Percentiles rank a stretch among this genome's conserved stretches.
phyloP scores from a whole-genome alignment of 2,797 vertebrate species.

The Euthynnus affinis region DNA sequence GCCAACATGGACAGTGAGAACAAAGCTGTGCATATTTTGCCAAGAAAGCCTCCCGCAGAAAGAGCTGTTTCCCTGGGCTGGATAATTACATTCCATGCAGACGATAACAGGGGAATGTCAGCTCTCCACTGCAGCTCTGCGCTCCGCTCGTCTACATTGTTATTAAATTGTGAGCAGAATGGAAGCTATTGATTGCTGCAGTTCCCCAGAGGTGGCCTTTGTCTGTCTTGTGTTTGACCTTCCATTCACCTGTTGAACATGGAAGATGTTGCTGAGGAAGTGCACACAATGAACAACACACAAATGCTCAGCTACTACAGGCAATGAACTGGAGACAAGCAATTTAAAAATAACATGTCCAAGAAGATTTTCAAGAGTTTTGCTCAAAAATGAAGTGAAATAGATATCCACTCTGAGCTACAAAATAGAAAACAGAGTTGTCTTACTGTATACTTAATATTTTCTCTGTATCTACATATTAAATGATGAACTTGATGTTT shows the following conservation, averaged over 20 bases:
- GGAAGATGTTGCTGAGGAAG: constrained; percentile 29
- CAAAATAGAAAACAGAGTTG: neutral
- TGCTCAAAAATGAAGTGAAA: neutral
- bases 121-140: constrained; percentile 60
- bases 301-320: constrained; percentile 13
- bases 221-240: constrained; percentile 55
- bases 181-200: constrained; percentile 61
- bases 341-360: neutral
- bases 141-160: constrained; percentile 73
- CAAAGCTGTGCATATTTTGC: constrained; percentile 66
- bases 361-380: constrained; percentile 2
- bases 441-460: neutral
- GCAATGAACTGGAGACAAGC: neutral
- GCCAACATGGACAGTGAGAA: constrained; percentile 54
- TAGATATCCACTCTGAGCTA: neutral
- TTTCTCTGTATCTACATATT: neutral
- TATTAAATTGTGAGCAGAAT: constrained; percentile 65
- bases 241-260: constrained; percentile 56
- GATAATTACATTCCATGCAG: constrained; percentile 85
- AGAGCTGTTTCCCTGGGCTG: constrained; percentile 58
- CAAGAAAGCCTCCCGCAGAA: constrained; percentile 60
- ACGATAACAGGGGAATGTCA: constrained; percentile 84
- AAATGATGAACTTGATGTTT: neutral
- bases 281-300: constrained; percentile 15
- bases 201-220: constrained; percentile 52